Conservation (phyloP, 2,888 invertebrate genomes). For the Halictus ligatus region DNA sequence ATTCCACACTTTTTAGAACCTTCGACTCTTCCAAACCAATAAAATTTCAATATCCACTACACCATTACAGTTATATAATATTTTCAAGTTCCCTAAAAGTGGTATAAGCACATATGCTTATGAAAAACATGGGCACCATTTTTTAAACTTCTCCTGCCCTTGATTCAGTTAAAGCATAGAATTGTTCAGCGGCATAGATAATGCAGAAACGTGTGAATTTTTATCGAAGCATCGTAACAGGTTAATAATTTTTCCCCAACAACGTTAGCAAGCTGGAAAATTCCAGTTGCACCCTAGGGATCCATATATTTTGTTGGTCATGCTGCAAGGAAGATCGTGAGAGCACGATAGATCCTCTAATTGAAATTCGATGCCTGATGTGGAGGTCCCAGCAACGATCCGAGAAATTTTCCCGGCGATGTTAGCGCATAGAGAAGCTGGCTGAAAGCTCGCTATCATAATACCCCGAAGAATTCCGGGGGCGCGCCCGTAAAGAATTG, state of each 20-base stretch:
- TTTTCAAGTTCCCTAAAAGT: neutral
- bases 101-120: neutral
- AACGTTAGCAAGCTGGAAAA: neutral
- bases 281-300: neutral
- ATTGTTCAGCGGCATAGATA: neutral
- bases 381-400: neutral
- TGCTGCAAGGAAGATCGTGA: neutral
- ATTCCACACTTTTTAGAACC: no score
- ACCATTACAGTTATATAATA: neutral
- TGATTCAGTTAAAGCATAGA: neutral
- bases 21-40: no score
- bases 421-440: neutral
- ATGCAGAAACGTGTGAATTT: neutral
- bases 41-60: neutral
- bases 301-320: neutral
- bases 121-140: neutral
- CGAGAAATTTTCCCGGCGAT: conserved; percentile 39
- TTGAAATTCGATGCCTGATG: conserved; percentile 47
- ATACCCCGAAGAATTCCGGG: conserved; percentile 7
- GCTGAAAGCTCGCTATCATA: conserved; percentile 14
- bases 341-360: conserved; percentile 15
- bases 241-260: neutral
- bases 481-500: conserved; percentile 33
- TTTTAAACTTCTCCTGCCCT: neutral
- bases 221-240: neutral